Percentiles rank a stretch among this genome's conserved stretches.
Conservation (phyloP, 2,797 vertebrate genomes). For the Lepilemur septentrionalis region DNA sequence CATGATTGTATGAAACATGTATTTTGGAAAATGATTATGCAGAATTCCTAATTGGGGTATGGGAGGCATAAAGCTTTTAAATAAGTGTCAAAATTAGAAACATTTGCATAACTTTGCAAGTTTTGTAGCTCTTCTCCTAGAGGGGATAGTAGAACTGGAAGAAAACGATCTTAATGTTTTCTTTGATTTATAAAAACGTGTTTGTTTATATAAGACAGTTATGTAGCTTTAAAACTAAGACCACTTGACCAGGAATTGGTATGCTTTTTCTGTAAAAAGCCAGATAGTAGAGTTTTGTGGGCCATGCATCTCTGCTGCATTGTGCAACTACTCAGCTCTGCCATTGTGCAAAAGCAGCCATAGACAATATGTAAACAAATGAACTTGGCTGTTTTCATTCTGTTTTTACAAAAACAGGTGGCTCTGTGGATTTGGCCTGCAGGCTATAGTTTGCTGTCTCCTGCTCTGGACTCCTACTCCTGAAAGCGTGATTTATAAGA, state of each 20-base stretch:
- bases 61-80: conserved; percentile 39
- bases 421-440: background rate
- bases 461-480: background rate
- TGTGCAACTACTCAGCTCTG: background rate
- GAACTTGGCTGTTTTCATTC: background rate
- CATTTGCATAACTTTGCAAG: conserved; percentile 30
- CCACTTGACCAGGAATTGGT: background rate
- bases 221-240: background rate
- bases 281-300: background rate
- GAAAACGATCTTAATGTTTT: conserved; percentile 33
- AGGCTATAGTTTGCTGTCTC: background rate
- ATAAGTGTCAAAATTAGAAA: conserved; percentile 46
- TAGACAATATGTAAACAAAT: background rate
- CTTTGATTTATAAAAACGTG: background rate
- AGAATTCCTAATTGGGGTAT: conserved; percentile 34
- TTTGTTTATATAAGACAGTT: conserved; percentile 17
- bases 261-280: background rate
- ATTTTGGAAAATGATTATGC: conserved; percentile 49
- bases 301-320: background rate
- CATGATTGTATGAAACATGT: conserved; percentile 7
- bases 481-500: background rate
- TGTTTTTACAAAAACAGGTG: background rate
- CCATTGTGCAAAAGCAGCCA: background rate
- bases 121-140: conserved; percentile 37
- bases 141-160: background rate